Evolutionary conservation across 2,888 invertebrate genomes (phyloP), one percentile per base, ranked within the genome.

Genomic region (Drosophila atripex): DNA sequence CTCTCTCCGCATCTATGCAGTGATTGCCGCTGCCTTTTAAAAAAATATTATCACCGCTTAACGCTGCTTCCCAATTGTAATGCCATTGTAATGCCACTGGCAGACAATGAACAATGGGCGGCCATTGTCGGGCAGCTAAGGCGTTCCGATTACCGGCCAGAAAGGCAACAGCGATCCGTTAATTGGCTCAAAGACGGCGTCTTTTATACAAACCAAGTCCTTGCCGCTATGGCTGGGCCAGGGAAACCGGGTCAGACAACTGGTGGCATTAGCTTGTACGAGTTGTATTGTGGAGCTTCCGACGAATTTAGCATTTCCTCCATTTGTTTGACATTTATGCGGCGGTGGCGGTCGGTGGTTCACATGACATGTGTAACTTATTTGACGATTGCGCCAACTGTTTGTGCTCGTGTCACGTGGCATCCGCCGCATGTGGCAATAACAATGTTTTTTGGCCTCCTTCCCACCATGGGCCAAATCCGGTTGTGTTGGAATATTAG

Each of bases 401-500:
- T 87, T 85, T 85, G 77, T 76, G 73, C 52, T 52, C 60, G 52
- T 82, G 87, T 85, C 87, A 82, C 84, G 87, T 87, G 87, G 86
- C 73, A 79, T 79, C 78, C 76, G 80, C 76, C 87, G 77, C 69
- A 79, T 85, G 83, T 82, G 77, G 74, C 70, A 71, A 59, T 55
- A 58, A 66, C 47, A 72, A 69, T 64, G 65, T 64, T 58, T 28
- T 57, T 45, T 21, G 41, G 9, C 12, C 43, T 6, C 43, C 21
- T 6, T 12, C 11, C 11, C 21, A 43, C 43, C 5, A 11, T 43
- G 43, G 43, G 43, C 7, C 14, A 1, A 21, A 43, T 43, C 21
- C 21, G 18, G 18, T 21, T 43, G 14, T 39, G n/a, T 39, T 23
- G 18, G 41, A 11, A 14, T 16, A 8, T 11, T 14, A 3, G 14